Base-by-base conservation (phyloP, 2,888 invertebrate genomes). In the Epinotia bilunana region DNA sequence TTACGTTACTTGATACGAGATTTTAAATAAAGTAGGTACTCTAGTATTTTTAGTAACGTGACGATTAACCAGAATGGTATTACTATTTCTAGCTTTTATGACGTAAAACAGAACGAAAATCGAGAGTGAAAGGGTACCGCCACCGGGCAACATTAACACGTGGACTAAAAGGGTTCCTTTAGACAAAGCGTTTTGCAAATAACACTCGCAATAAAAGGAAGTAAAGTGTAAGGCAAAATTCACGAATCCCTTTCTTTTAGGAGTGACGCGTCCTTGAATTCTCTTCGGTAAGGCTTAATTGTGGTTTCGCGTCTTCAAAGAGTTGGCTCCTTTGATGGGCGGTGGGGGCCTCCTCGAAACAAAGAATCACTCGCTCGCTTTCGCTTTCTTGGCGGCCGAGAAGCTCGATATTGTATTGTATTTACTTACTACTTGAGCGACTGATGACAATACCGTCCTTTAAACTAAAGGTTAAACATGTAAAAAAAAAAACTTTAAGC, bases 271-370 rank as follows among this genome's bases (percentile, higher is more conserved):
- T 89, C 92, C 93, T 92, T 91, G 90, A 90, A 90, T 89, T 90
- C 89, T 88, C 87, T 85, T 86, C 84, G 89, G 92, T 86, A 89
- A 92, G 90, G 90, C 89, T 92, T 91, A 91, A 92, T 93, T 93
- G 92, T 90, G 91, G 91, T 91, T 90, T 90, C 86, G 84, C 88
- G 86, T 88, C 91, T 92, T 91, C 92, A 92, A 93, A 93, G 92
- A 93, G 92, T 92, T 92, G 88, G 85, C 79, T 85, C 87, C 89
- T 91, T 92, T 90, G 90, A 90, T 82, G 83, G 79, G 80, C 81
- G 79, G 80, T 80, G 80, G 81, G 80, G 78, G 81, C 80, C 80
- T 80, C 82, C 81, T 79, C 83, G 85, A 90, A 89, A 91, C 90
- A 91, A 91, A 90, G 87, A 85, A 84, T 86, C 80, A 80, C 82